Evolutionary conservation across 1,140 invertebrate species (phyloP), one percentile per base, ranked within the genome.

Genomic region (Streblospio benedicti): DNA sequence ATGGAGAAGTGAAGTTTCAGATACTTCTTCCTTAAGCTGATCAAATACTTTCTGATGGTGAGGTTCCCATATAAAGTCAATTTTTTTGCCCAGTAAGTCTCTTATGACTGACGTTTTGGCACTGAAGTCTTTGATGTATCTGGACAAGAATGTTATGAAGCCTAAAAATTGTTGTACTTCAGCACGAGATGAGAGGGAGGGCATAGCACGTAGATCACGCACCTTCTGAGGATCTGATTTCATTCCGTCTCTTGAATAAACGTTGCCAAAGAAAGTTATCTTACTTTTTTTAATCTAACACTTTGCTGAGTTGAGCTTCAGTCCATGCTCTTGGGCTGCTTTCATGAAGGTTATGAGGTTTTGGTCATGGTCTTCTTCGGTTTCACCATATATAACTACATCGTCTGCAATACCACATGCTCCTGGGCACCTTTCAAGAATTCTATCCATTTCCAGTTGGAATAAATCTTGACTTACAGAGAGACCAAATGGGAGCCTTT

Each of bases 191-290:
- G 25, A 45, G 28, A 67, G 68, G 6, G 23, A 43, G 31, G 45
- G 54, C 51, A 69, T 61, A 2, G 59, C 32, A 12, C 6, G 33
- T 2, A 80, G 73, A 27, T 71, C 72, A n/a, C 65, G 59, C 0
- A 78, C 61, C 61, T 79, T 80, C 5, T 65, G 61, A 4, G 68
- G 69, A 38, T 77, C 71, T 31, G 71, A 62, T 38, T 69, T 69
- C 1, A 80, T 53, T 2, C 75, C 75, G 45, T 71, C 55, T 16
- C 54, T 27, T 20, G 67, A 61, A 31, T 80, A 62, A 6, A 70
- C 57, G 55, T 78, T 69, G 4, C 77, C 79, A 44, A 79, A 66
- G 63, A 73, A 78, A 38, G 67, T 63, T 18, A 79, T 61, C 55
- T 68, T 56, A 33, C 18, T 31, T 33, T 62, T 20, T 18, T 52